phyloP scores from a whole-genome alignment of 2,888 invertebrate genomes.

The Altica lythri region DNA sequence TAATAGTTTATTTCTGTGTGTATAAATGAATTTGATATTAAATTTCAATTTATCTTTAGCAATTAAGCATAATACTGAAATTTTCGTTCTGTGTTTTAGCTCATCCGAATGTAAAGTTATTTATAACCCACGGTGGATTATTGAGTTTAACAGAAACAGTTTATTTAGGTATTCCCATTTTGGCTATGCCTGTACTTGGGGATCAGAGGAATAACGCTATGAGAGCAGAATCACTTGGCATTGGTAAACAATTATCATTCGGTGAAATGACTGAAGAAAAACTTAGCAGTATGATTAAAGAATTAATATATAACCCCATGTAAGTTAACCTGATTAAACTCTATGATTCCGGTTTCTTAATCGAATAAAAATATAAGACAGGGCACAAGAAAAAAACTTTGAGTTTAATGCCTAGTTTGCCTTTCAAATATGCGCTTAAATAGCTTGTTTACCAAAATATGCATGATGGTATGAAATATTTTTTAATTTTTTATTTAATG shows the following conservation, averaged over 20 bases:
- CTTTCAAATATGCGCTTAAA: too few relatives aligned
- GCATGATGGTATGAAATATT: too few relatives aligned
- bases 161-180: constrained; percentile 58
- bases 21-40: too few relatives aligned
- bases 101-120: constrained; percentile 58
- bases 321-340: neutral
- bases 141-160: constrained; percentile 64
- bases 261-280: neutral
- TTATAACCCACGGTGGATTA: constrained; percentile 65
- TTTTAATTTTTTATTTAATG: too few relatives aligned
- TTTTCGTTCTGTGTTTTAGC: constrained; percentile 44
- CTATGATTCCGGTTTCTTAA: too few relatives aligned
- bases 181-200: constrained; percentile 60
- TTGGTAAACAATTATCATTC: neutral
- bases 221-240: constrained; percentile 33
- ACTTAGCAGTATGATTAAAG: neutral
- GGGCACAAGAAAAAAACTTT: too few relatives aligned
- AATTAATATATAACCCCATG: neutral
- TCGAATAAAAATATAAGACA: too few relatives aligned
- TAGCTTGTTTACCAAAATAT: too few relatives aligned
- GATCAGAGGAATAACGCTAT: constrained; percentile 60
- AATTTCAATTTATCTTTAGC: neutral
- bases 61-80: constrained; percentile 53
- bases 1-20: too few relatives aligned
- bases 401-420: too few relatives aligned